Evolutionary conservation across 2,888 invertebrate species (phyloP).

Genomic region (Periphyllus acericola): DNA sequence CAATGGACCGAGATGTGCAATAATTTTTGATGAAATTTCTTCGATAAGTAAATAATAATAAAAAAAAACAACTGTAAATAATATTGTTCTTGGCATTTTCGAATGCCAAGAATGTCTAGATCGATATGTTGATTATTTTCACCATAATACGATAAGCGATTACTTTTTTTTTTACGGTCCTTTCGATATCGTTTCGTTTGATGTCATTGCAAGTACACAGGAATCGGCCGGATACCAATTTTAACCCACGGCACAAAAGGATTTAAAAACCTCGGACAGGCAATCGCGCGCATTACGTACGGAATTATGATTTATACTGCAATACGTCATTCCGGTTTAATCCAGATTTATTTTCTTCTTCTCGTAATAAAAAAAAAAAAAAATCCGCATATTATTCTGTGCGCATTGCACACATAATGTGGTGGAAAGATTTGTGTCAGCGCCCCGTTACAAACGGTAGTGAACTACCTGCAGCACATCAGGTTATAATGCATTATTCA

Average conservation of each 20-base stretch:
- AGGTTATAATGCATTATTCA: slow-evolving; percentile 54
- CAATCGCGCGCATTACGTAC: not conserved
- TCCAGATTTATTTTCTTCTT: slow-evolving; percentile 22
- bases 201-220: not conserved
- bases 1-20: too few species aligned
- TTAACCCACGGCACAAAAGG: not conserved
- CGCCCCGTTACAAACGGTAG: not conserved
- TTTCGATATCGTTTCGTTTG: not conserved
- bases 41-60: too few species aligned
- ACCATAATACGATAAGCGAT: not conserved
- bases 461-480: not conserved
- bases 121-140: not conserved
- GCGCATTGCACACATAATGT: not conserved
- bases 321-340: slow-evolving; percentile 7
- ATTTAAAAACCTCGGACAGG: slow-evolving; percentile 4
- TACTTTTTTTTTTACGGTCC: not conserved
- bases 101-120: too few species aligned
- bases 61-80: too few species aligned
- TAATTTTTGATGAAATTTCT: too few species aligned
- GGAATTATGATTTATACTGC: slow-evolving; percentile 31
- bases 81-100: too few species aligned
- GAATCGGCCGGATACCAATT: not conserved
- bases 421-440: slow-evolving; percentile 3
- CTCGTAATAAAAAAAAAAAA: not conserved
- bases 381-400: not conserved